A percentile compares a stretch with the other conserved stretches of the same genome.
Evolutionary conservation across 2,797 vertebrate genomes (phyloP).

Genomic region (Paguma larvata): DNA sequence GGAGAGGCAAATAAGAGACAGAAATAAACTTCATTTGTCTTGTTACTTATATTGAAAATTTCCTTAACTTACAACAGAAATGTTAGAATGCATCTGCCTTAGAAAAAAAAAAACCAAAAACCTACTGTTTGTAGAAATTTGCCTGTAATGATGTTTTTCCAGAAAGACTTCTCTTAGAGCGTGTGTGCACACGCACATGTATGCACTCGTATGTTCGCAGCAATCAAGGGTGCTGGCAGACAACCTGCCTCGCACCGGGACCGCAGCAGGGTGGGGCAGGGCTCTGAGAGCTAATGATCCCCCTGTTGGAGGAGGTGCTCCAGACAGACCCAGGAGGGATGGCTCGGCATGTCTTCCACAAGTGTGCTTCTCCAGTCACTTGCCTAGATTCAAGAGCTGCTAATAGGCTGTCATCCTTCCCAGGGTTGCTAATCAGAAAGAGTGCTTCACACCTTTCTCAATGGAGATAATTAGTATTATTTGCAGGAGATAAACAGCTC

Average conservation of each 20-base stretch:
- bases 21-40: constrained; percentile 36
- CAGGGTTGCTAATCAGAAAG: constrained; percentile 39
- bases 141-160: background rate
- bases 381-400: background rate
- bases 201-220: background rate
- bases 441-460: background rate
- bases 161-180: background rate
- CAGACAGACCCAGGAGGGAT: background rate
- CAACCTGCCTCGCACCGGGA: accelerated
- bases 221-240: background rate
- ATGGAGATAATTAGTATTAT: constrained; percentile 26
- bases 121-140: background rate
- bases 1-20: background rate
- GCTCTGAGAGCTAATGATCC: background rate
- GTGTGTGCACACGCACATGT: background rate
- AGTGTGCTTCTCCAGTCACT: background rate
- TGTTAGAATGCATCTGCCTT: background rate
- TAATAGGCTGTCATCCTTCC: background rate
- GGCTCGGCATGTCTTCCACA: background rate
- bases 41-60: constrained; percentile 13
- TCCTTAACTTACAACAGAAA: constrained; percentile 44
- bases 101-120: background rate
- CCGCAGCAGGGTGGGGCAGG: background rate
- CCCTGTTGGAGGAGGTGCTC: background rate
- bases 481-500: constrained; percentile 1